Base-by-base conservation (phyloP, 2,888 invertebrate species). In the Callimorpha dominula region DNA sequence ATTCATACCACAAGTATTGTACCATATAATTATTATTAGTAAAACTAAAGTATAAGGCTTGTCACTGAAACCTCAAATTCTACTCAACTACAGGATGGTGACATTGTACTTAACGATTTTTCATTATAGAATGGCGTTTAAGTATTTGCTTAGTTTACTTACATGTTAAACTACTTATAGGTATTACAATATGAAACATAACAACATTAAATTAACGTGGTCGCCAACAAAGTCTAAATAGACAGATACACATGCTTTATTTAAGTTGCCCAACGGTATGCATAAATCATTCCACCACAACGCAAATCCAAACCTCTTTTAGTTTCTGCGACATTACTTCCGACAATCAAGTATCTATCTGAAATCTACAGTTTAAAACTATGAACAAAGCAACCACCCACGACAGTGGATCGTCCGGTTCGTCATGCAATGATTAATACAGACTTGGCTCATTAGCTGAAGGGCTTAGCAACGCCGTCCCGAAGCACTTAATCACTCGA, bases 381-480 rank as follows among this genome's bases (percentile, higher is more conserved):
- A 76, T 78, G 64, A 73, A 81, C 78, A 86, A 86, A 78, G 78
- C 77, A 83, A 91, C 94, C 94, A 93, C 94, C 94, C 93, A 95
- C 94, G 90, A 86, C 81, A 86, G 90, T 90, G 88, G 89, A 87
- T 78, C 85, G 91, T 90, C 91, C 92, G 89, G 92, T 91, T 93
- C 92, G 92, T 93, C 94, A 92, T 90, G 85, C 87, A 90, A 93
- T 95, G 95, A 95, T 95, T 95, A 95, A 95, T 95, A 93, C 93
- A 88, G 90, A 90, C 93, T 94, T 93, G 92, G 94, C 94, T 95
- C 95, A 95, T 95, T 95, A 95, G 94, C 93, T 92, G 94, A 95
- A 95, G 95, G 95, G 95, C 94, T 95, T 93, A 95, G 94, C 91
- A 93, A 90, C 90, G 90, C 90, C 88, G 86, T 83, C 79, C 90